Base-by-base conservation (phyloP, 2,888 invertebrate genomes). In the Dascillus cervinus region DNA sequence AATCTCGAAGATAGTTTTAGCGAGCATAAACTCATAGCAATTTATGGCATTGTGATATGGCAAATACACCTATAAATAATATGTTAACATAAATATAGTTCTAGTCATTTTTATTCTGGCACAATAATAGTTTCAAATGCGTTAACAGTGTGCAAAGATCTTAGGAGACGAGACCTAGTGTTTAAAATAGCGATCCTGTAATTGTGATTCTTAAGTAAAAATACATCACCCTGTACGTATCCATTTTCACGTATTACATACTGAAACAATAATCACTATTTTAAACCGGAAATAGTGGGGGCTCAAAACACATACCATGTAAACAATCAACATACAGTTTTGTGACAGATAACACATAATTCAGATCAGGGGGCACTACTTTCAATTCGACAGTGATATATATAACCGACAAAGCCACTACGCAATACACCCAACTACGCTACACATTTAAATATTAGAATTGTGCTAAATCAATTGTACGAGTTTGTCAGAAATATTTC, bases 401-500 rank as follows among this genome's bases (percentile, higher is more conserved):
- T 44, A 50, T 53, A 51, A 46, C 49, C 43, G 51, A 54, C 54
- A 51, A 43, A 55, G 55, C 53, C 49, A 50, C 56, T 60, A 59
- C 52, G 45, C 45, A 42, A 51, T 56, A 58, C 58, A 58, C 45
- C 46, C 56, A 60, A 49, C 58, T 60, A 59, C 37, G 17, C 55
- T 59, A 60, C 50, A 60, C 59, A 60, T 60, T 56, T 56, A 60
- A 57, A 56, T 53, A 55, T 52, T 52, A 46, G 49, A 48, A n/a
- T n/a, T n/a, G n/a, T n/a, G n/a, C n/a, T n/a, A n/a, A n/a, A n/a
- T n/a, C n/a, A n/a, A n/a, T n/a, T n/a, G n/a, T n/a, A n/a, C n/a
- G n/a, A n/a, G n/a, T n/a, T n/a, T n/a, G n/a, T n/a, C n/a, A n/a
- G n/a, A n/a, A n/a, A n/a, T n/a, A n/a, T n/a, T n/a, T n/a, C n/a